Percentiles rank a stretch among this genome's conserved stretches.
These are phyloP conservation scores for Rugalucina vietnamica DNA, from an alignment of 2,888 invertebrate genomes.

Conservation along the genomic window DNA sequence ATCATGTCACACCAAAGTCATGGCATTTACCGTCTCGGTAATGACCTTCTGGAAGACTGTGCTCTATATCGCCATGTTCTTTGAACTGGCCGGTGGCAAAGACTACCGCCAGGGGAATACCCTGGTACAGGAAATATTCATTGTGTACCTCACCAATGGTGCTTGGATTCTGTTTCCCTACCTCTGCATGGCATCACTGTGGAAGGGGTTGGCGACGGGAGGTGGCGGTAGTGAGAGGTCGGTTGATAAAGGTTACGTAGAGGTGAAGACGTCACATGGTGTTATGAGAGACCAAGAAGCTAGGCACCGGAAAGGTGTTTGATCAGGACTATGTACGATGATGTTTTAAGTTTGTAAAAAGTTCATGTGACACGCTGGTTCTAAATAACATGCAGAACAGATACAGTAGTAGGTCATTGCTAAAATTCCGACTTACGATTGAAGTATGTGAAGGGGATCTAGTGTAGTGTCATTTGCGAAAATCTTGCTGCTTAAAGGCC, in stretches of 20 bases:
- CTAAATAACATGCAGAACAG: no score
- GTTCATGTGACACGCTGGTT: no score
- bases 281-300: neutral
- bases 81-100: slow-evolving; percentile 70
- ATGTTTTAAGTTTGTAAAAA: no score
- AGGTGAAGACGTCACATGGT: neutral
- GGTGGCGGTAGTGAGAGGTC: neutral
- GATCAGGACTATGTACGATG: no score
- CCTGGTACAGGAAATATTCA: slow-evolving; percentile 65
- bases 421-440: no score
- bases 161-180: slow-evolving; percentile 74
- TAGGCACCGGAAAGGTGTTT: neutral
- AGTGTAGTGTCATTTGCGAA: no score
- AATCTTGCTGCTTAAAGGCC: no score
- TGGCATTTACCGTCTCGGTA: slow-evolving; percentile 76
- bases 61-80: slow-evolving; percentile 76
- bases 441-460: no score
- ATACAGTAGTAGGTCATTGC: no score
- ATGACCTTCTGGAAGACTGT: slow-evolving; percentile 81
- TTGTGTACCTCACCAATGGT: slow-evolving; percentile 74
- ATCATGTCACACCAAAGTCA: slow-evolving; percentile 61
- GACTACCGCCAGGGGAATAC: slow-evolving; percentile 68
- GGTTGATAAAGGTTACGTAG: neutral
- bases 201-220: slow-evolving; percentile 50
- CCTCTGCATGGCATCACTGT: slow-evolving; percentile 66